Evolutionary conservation across 2,797 vertebrate species (phyloP), one percentile per base, ranked within the genome.

Genomic region (Lemur catta): DNA sequence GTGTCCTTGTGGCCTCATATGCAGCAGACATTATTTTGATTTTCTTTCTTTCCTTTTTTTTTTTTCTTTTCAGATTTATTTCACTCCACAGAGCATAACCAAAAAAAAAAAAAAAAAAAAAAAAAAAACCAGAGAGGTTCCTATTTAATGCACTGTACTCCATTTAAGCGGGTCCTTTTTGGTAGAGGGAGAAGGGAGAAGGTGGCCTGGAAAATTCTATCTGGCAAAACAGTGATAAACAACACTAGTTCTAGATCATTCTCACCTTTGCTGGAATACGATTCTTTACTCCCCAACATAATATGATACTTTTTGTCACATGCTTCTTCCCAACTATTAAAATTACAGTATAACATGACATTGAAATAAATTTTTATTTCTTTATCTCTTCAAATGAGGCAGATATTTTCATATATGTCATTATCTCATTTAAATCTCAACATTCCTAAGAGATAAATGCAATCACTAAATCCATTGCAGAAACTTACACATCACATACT

Each of bases 1-100:
- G 67, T 95, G 82, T 95, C 98, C 97, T 98, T 97, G 92, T 97
- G 75, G 95, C 75, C 96, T 97, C 88, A 84, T 94, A 93, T 91
- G 93, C 84, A 93, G 93, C 84, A 85, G 57, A 22, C 71, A 91
- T 92, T 95, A 94, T 93, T 97, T 96, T 96, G 91, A 93, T 97
- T 96, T 96, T 93, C 65, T 95, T 84, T 82, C 57, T 87, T 84
- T 41, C 38, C 5, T 30, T 57, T 91, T 78, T 78, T 75, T n/a
- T 89, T 80, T 86, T 89, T 89, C 85, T 93, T 81, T 30, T 4
- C 5, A 84, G 78, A 81, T 90, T 95, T 86, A 95, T 96, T 97
- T 97, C 72, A 94, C 94, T 96, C 91, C 93, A 87, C 65, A 89
- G 89, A 96, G 85, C 50, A 79, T 93, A 97, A 80, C 86, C 79